Conservation (phyloP, 2,113 vertebrate genomes). For the Rana temporaria region DNA sequence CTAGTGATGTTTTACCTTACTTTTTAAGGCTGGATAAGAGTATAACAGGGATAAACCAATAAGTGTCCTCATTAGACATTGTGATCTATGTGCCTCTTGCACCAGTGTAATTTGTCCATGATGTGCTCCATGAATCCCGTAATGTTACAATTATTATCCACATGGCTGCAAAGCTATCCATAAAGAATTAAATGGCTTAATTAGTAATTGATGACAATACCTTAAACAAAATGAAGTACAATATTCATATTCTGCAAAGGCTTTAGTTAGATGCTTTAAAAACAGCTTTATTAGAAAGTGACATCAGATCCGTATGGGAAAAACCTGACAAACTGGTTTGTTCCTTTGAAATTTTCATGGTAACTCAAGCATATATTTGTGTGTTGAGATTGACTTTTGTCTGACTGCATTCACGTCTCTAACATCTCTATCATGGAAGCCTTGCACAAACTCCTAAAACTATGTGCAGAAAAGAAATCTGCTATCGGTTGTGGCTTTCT, state of each 20-base stretch:
- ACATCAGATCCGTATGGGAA: neutral
- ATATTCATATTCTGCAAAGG: neutral
- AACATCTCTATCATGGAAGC: constrained; percentile 77
- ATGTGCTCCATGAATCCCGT: neutral
- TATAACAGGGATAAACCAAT: no score
- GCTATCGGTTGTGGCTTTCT: constrained; percentile 91
- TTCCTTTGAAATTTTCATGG: neutral
- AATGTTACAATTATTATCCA: neutral
- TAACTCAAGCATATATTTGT: constrained; percentile 12
- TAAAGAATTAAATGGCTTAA: neutral
- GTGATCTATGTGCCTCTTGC: no score
- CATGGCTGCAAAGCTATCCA: neutral
- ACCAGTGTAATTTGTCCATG: neutral
- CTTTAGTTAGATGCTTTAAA: constrained; percentile 5
- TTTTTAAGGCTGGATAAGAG: no score
- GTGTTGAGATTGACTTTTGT: neutral
- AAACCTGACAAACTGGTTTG: constrained; percentile 45
- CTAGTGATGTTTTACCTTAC: no score
- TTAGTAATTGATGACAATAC: constrained; percentile 17
- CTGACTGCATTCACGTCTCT: neutral
- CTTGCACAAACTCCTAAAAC: constrained; percentile 80
- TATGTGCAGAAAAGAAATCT: constrained; percentile 82
- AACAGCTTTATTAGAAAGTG: constrained; percentile 30
- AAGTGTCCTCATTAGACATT: no score
- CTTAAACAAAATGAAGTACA: neutral